phyloP scores from a whole-genome alignment of 23 tunicate genomes.

The Styela plicata region DNA sequence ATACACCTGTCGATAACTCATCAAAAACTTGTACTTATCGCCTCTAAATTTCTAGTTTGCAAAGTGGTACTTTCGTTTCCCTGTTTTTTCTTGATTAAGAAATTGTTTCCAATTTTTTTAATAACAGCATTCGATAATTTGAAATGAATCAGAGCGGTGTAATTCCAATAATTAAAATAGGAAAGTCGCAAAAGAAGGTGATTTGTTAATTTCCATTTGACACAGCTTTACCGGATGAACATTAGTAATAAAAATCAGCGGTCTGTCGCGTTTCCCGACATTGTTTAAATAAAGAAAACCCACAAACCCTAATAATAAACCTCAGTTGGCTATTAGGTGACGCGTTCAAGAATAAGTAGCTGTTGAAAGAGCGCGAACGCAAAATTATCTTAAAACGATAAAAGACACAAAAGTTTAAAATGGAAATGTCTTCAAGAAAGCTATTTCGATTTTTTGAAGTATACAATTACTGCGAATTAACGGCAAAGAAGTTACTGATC shows the following conservation, averaged over 20 bases:
- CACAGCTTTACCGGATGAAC: background rate
- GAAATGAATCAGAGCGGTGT: background rate
- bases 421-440: too few species aligned
- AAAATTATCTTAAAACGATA: too few species aligned
- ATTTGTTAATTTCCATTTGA: background rate
- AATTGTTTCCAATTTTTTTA: background rate
- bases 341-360: too few species aligned
- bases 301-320: background rate
- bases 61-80: background rate
- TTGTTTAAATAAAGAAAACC: background rate
- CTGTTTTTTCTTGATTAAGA: background rate
- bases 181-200: background rate
- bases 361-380: too few species aligned
- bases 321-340: too few species aligned
- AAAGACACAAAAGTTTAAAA: too few species aligned
- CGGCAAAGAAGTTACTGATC: too few species aligned
- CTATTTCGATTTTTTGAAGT: too few species aligned
- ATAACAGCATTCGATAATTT: background rate
- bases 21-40: background rate
- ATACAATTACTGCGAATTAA: too few species aligned
- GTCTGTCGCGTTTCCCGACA: background rate
- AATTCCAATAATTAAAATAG: background rate
- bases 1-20: background rate
- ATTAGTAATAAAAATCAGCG: background rate
- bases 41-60: background rate